These are phyloP conservation scores for Diplazon laetatorius DNA, from an alignment of 2,888 invertebrate species.

Conservation along the genomic window DNA sequence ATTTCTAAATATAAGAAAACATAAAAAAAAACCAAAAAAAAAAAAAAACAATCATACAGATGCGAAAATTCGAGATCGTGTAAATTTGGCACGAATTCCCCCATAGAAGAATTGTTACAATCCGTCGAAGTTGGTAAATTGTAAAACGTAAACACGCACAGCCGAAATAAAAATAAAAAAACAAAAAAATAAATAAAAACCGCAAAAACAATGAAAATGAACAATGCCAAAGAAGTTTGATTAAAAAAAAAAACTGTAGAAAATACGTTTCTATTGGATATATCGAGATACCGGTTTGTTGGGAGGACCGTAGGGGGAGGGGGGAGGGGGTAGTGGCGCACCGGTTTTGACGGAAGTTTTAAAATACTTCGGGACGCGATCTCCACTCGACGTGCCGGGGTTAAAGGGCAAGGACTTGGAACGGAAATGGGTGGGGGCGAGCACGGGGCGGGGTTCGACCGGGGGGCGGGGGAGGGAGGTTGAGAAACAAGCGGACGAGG, in stretches of 20 bases:
- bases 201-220: conserved; percentile 38
- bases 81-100: not conserved
- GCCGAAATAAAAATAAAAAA: too few relatives aligned
- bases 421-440: conserved; percentile 63
- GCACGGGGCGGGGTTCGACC: conserved; percentile 60
- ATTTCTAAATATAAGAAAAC: not conserved
- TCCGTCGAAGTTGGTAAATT: not conserved
- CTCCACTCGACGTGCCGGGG: conserved; percentile 46
- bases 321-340: conserved; percentile 14
- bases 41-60: not conserved
- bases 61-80: too few relatives aligned
- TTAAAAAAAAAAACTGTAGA: conserved; percentile 56
- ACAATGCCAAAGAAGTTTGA: conserved; percentile 29
- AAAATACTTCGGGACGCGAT: conserved; percentile 60
- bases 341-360: conserved; percentile 55
- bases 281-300: conserved; percentile 16
- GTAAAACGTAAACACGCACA: not conserved
- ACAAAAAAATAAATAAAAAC: too few relatives aligned
- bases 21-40: too few relatives aligned
- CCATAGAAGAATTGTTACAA: not conserved
- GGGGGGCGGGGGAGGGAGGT: too few relatives aligned
- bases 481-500: conserved; percentile 20
- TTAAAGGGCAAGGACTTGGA: conserved; percentile 27
- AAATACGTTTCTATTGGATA: conserved; percentile 62
- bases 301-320: not conserved